Base-by-base conservation (phyloP, 53 echinoderm and acorn worm species). In the Holothuria scabra region DNA sequence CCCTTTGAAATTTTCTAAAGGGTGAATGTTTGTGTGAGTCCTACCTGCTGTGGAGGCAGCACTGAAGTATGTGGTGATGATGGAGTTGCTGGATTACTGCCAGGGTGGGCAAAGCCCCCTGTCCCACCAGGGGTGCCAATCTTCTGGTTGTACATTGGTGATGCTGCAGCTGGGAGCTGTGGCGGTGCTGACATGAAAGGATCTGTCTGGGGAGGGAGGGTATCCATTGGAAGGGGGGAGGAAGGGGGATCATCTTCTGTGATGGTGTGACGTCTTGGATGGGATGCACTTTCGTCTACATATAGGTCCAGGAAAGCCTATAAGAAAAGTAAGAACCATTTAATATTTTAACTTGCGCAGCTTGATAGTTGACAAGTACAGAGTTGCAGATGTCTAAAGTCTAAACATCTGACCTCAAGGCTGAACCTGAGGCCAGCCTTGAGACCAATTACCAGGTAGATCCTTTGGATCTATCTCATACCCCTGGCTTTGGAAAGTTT, bases 61-160 rank as follows among this genome's bases (percentile, higher is more conserved):
- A 97, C 89, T 21, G 97, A 94, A 1, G 93, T 91, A 65, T 97
- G 97, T 18, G 97, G 97, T 4, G 97, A 97, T 16, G 97, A 94
- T 5, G 97, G 97, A 12, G 92, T 94, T 37, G 97, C 97, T 28
- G 97, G 97, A 63, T 92, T 97, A 76, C 92, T 94, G 44, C 83
- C 88, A 28, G 94, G 94, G 79, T 97, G 92, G 33, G 89, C 91
- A 65, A 94, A 94, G 9, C 92, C 91, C 12, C 87, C 88, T 12
- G 90, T 28, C 19, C 83, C 66, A 8, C 91, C 72, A 55, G 83
- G 85, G 35, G 85, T 74, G 48, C 90, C 74, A 52, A 86, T 28
- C 66, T 80, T 87, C 76, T 85, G 81, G 56, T 90, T 80, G 28
- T 90, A 88, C 93, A 93, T 89, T 20, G 94, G 94, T 16, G 94